Percentiles rank a stretch among this genome's conserved stretches.
phyloP scores from a whole-genome alignment of 2,888 invertebrate species.

The Clivina fossor region DNA sequence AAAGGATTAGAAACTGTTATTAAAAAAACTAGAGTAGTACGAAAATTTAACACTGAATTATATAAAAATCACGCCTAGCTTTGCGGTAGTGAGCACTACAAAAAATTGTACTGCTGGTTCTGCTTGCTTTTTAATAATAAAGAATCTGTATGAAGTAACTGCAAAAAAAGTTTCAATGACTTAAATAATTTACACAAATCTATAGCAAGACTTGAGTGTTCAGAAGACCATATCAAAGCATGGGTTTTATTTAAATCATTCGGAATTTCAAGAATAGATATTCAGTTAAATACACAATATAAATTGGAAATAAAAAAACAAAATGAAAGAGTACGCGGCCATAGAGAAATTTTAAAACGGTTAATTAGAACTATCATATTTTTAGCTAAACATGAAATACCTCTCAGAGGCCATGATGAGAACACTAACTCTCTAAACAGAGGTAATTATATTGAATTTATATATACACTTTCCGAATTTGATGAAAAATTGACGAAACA shows the following conservation, averaged over 20 bases:
- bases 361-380: slow-evolving; percentile 31
- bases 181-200: slow-evolving; percentile 6
- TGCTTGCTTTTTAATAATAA: slow-evolving; percentile 5
- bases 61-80: neutral
- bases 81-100: neutral
- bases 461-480: slow-evolving; percentile 31
- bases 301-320: slow-evolving; percentile 22
- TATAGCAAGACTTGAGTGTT: slow-evolving; percentile 1
- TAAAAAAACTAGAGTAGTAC: neutral
- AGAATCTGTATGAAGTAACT: slow-evolving; percentile 9
- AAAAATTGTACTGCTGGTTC: slow-evolving; percentile 19
- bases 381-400: slow-evolving; percentile 37
- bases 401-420: slow-evolving; percentile 36
- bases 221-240: neutral
- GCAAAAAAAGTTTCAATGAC: slow-evolving; percentile 1
- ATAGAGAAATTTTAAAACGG: slow-evolving; percentile 36
- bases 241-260: slow-evolving; percentile 2
- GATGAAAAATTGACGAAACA: slow-evolving; percentile 36
- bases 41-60: neutral
- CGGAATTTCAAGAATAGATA: neutral
- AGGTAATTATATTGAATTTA: slow-evolving; percentile 39
- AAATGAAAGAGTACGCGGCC: slow-evolving; percentile 38
- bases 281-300: slow-evolving; percentile 3
- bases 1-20: neutral
- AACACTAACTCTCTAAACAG: slow-evolving; percentile 35